Base-by-base conservation (phyloP, 2,888 invertebrate genomes). In the Sceliomorpha sp. region DNA sequence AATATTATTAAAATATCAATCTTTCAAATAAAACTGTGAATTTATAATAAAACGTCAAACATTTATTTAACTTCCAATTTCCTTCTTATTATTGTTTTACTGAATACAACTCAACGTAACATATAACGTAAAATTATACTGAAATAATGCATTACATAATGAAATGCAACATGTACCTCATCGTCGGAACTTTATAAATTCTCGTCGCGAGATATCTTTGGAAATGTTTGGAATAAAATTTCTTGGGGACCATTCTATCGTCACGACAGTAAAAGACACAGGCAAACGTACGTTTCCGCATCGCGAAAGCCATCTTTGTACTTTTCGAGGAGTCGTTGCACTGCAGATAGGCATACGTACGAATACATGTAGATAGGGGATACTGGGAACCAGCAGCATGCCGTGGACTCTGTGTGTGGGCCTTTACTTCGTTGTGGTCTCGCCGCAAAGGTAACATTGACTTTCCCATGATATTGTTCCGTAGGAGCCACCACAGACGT, bases 381-480 rank as follows among this genome's bases (percentile, higher is more conserved):
- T 32, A 53, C 6, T n/a, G 48, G 15, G 15, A 8, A 10, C 3
- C 8, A 10, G 7, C 29, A 29, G 12, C 5, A 4, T n/a, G n/a
- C n/a, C n/a, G n/a, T n/a, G 29, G 20, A 26, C 37, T 36, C 17
- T 14, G 27, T 36, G 37, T 36, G 15, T 7, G 48, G 20, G 36
- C 14, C 3, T 20, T 51, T 10, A 14, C 47, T 17, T 12, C 31
- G 9, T 44, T 55, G 62, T 47, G 20, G 56, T 55, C 63, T 51
- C 51, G 56, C 66, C 68, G 66, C 64, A 53, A 70, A 74, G 70
- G 72, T 72, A 78, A 73, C 75, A 67, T 74, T 71, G 69, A 67
- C 79, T 80, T 77, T 75, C 76, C 71, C 75, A 70, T 70, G 74
- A 64, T 73, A 71, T 68, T 73, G 73, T 78, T 74, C 72, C 53